A percentile compares a stretch with the other conserved stretches of the same genome.
Evolutionary conservation across 2,113 vertebrate genomes (phyloP).

Genomic region (Syngnathus typhle): DNA sequence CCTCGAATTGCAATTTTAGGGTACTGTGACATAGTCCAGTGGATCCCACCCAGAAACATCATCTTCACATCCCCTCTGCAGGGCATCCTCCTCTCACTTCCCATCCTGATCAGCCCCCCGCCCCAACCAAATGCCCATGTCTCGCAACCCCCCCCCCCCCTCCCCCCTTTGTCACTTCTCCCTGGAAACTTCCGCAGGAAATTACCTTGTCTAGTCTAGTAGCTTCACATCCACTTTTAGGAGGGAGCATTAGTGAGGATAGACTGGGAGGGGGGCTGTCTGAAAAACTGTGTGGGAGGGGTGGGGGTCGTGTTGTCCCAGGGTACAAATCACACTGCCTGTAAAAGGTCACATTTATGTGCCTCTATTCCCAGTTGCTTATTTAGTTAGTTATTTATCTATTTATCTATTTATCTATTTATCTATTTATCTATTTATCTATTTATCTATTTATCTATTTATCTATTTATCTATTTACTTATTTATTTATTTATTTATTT

Average conservation of each 20-base stretch:
- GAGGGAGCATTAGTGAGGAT: constrained; percentile 23
- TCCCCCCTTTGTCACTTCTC: background rate
- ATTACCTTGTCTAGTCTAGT: constrained; percentile 63
- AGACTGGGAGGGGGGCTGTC: constrained; percentile 24
- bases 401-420: too few relatives aligned
- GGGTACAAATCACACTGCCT: background rate
- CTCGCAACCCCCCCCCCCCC: background rate
- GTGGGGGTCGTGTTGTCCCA: background rate
- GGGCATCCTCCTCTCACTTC: background rate
- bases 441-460: too few relatives aligned
- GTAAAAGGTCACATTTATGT: background rate
- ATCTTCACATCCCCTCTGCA: constrained; percentile 14
- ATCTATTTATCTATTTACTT: too few relatives aligned
- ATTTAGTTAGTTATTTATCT: background rate
- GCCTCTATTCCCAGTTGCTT: background rate
- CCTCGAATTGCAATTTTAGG: constrained; percentile 50
- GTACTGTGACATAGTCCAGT: background rate
- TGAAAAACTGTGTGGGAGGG: background rate
- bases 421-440: too few relatives aligned
- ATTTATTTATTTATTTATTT: too few relatives aligned
- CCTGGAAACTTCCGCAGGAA: constrained; percentile 65
- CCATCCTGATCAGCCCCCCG: constrained; percentile 2
- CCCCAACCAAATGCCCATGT: constrained; percentile 11
- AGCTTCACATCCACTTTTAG: constrained; percentile 40
- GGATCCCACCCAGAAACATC: constrained; percentile 28